phyloP scores from a whole-genome alignment of 2,888 invertebrate species.

The Cetonia aurata region DNA sequence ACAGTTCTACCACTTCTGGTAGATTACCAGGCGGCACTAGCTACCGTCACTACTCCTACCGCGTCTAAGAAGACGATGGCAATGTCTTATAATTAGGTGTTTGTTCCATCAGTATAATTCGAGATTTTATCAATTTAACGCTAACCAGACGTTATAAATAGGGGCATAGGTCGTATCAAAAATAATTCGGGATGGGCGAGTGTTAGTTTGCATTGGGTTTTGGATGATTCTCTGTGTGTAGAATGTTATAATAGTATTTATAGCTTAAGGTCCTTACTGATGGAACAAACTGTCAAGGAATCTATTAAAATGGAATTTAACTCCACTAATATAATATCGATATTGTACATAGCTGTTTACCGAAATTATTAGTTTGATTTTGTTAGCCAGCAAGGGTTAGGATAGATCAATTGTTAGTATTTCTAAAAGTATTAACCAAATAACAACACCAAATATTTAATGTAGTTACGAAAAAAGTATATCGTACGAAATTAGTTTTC shows the following conservation, averaged over 20 bases:
- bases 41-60: conserved; percentile 90
- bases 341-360: conserved; percentile 17
- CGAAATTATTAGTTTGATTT: neutral
- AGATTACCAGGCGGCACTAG: conserved; percentile 85
- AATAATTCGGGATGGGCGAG: too few species aligned
- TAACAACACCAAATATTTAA: conserved; percentile 16
- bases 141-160: too few species aligned
- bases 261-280: neutral
- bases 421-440: conserved; percentile 27
- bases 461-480: conserved; percentile 4
- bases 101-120: conserved; percentile 21
- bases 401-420: neutral
- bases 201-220: neutral
- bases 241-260: conserved; percentile 3
- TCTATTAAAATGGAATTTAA: conserved; percentile 4
- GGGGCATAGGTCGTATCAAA: neutral
- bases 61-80: conserved; percentile 73
- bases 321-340: conserved; percentile 13
- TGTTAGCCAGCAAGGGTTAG: too few species aligned
- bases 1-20: conserved; percentile 83
- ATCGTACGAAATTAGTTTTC: neutral
- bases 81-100: neutral
- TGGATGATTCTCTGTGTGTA: neutral
- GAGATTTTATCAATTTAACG: neutral
- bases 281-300: conserved; percentile 16